These are phyloP conservation scores for Polyodon spathula DNA, from an alignment of 2,113 vertebrate genomes.

Conservation along the genomic window DNA sequence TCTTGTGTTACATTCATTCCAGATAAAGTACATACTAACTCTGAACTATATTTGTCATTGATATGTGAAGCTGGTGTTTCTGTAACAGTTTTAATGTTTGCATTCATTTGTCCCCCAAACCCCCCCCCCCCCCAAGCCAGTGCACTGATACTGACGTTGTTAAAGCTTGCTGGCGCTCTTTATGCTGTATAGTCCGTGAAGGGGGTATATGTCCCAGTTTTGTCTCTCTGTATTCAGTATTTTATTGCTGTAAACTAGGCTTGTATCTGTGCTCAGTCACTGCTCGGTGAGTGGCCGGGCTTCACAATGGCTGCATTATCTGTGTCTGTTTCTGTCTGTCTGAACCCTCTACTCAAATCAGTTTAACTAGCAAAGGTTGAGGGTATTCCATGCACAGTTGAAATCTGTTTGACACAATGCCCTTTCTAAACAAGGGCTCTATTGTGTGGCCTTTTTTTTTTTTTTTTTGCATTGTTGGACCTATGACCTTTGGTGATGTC, in stretches of 20 bases:
- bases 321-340: conserved; percentile 15
- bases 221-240: conserved; percentile 5
- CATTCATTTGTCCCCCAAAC: no score
- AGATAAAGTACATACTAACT: no score
- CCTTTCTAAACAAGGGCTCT: conserved; percentile 6
- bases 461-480: not conserved
- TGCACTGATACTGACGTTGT: no score
- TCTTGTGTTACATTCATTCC: no score
- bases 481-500: conserved; percentile 2
- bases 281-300: conserved; percentile 23
- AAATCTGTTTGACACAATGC: no score
- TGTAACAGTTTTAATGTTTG: no score
- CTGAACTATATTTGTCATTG: no score
- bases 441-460: conserved; percentile 8
- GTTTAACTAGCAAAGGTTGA: conserved; percentile 9
- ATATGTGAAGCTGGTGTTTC: no score
- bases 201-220: conserved; percentile 1
- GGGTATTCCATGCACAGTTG: no score
- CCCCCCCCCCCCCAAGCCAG: no score
- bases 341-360: conserved; percentile 3
- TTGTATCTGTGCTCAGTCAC: conserved; percentile 18
- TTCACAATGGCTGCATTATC: conserved; percentile 19
- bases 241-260: conserved; percentile 18
- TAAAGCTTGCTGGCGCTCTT: no score
- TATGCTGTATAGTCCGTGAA: no score